These are phyloP conservation scores for Cyphomyrus plagiostoma DNA, from an alignment of 2,113 vertebrate genomes.

Conservation along the genomic window DNA sequence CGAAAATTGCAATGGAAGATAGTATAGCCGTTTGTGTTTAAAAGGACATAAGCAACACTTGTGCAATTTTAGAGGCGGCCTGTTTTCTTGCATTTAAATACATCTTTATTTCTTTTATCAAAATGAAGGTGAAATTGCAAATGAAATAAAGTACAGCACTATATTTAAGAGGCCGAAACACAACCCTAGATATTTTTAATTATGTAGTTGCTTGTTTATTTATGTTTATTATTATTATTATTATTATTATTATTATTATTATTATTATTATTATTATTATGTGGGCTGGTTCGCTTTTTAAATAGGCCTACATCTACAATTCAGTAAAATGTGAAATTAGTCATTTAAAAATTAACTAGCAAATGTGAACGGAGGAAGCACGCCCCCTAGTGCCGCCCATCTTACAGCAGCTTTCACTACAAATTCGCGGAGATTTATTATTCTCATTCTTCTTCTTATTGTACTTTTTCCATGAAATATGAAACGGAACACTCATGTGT, in stretches of 20 bases:
- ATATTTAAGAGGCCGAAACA: neutral
- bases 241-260: neutral
- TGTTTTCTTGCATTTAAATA: neutral
- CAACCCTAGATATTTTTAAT: neutral
- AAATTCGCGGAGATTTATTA: neutral
- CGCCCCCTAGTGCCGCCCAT: slow-evolving; percentile 56
- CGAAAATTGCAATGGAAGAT: neutral
- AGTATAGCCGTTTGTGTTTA: neutral
- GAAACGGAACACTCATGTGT: neutral
- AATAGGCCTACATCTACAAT: neutral
- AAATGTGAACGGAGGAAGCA: slow-evolving; percentile 34
- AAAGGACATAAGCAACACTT: neutral
- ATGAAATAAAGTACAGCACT: neutral
- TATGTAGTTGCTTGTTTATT: neutral
- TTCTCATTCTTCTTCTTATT: neutral
- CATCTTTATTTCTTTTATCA: neutral
- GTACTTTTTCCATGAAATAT: neutral
- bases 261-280: neutral
- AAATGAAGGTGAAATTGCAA: neutral
- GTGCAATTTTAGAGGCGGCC: neutral
- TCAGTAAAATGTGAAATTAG: neutral
- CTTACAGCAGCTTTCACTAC: neutral
- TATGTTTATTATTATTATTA: neutral
- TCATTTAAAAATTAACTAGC: neutral
- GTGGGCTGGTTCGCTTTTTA: neutral